These are phyloP conservation scores for Synaphobranchus kaupii DNA, from an alignment of 2,797 vertebrate species.

Conservation along the genomic window DNA sequence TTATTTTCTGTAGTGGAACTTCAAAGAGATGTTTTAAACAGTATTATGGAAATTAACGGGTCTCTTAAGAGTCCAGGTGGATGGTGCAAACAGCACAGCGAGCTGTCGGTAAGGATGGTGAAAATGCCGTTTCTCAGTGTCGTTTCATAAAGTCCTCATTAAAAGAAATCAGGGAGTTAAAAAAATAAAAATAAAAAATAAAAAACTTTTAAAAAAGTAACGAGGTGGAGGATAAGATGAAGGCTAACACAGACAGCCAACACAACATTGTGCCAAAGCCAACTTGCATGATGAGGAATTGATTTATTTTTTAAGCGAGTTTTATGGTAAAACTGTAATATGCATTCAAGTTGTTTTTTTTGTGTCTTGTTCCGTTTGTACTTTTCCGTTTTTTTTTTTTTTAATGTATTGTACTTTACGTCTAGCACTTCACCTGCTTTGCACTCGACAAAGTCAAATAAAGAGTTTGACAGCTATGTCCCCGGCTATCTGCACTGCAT, in stretches of 20 bases:
- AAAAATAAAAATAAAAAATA: neutral
- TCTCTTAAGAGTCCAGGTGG: neutral
- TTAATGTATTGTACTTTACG: constrained; percentile 52
- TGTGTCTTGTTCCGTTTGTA: constrained; percentile 36
- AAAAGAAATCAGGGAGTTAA: neutral
- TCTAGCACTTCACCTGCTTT: constrained; percentile 74
- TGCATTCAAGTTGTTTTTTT: neutral
- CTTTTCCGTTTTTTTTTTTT: constrained; percentile 2
- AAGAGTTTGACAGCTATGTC: constrained; percentile 74
- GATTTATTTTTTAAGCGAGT: constrained; percentile 35
- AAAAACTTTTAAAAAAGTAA: neutral
- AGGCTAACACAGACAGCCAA: constrained; percentile 19
- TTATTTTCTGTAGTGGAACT: too few relatives aligned
- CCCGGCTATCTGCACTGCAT: neutral
- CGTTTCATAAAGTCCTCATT: constrained; percentile 4
- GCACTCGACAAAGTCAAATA: constrained; percentile 84
- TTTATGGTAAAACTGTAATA: constrained; percentile 31
- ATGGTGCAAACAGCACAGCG: neutral
- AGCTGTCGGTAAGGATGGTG: too few relatives aligned
- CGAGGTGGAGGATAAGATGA: neutral
- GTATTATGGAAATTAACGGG: neutral
- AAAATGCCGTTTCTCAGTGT: neutral
- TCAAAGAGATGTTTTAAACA: neutral
- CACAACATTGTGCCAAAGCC: constrained; percentile 48
- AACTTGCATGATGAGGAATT: constrained; percentile 29